phyloP scores from a whole-genome alignment of 2,797 vertebrate genomes.

The Erethizon dorsatum region DNA sequence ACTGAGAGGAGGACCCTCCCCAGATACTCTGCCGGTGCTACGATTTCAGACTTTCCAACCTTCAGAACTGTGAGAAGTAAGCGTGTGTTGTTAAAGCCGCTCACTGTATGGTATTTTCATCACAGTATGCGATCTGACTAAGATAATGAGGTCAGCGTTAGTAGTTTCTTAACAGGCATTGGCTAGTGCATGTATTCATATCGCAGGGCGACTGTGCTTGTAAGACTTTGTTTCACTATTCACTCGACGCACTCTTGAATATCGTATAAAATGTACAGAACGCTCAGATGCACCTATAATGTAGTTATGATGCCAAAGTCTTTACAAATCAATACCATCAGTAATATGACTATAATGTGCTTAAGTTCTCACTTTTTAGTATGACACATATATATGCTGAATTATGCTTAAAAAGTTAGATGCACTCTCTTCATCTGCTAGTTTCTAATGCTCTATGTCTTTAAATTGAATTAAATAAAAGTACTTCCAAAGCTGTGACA shows the following conservation, averaged over 20 bases:
- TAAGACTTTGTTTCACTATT: neutral
- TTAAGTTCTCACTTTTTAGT: conserved; percentile 25
- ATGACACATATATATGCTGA: conserved; percentile 40
- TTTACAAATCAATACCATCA: neutral
- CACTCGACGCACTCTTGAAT: neutral
- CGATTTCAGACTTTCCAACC: neutral
- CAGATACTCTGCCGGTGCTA: neutral
- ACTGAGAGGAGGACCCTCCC: neutral
- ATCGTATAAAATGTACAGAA: neutral
- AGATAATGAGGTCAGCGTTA: neutral
- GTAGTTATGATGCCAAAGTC: neutral
- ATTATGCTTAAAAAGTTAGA: conserved; percentile 60
- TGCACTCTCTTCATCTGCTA: conserved; percentile 21
- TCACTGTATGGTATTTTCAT: neutral
- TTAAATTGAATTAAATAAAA: conserved; percentile 68
- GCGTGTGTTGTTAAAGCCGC: neutral
- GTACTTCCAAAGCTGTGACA: conserved; percentile 52
- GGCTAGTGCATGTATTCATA: neutral
- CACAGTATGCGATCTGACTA: neutral
- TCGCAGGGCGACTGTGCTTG: neutral
- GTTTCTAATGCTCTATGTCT: conserved; percentile 57
- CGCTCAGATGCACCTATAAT: neutral
- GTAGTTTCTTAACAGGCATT: neutral
- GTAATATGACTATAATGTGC: neutral
- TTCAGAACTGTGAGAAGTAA: neutral